A percentile compares a stretch with the other conserved stretches of the same genome.
These are phyloP conservation scores for Cryptoblepharus egeriae DNA, from an alignment of 2,797 vertebrate species.

Conservation along the genomic window DNA sequence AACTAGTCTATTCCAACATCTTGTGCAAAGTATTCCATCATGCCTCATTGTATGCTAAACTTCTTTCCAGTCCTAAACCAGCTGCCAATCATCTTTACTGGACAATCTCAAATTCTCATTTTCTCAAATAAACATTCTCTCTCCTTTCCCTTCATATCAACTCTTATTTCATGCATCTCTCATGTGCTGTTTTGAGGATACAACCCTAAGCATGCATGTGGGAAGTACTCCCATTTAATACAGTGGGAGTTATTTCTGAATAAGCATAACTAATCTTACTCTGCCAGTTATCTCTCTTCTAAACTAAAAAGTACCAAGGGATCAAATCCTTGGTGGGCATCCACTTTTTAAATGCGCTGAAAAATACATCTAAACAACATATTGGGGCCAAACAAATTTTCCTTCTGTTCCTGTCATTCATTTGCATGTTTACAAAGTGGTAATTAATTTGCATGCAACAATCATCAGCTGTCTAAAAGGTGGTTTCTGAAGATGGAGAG, in stretches of 20 bases:
- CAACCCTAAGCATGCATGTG: not conserved
- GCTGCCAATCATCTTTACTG: not conserved
- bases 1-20: not conserved
- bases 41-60: not conserved
- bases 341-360: too few relatives aligned
- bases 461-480: too few relatives aligned
- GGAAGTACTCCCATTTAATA: not conserved
- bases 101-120: not conserved
- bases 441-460: too few relatives aligned
- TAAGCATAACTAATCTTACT: not conserved
- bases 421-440: too few relatives aligned
- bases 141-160: not conserved
- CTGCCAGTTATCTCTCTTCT: not conserved
- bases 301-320: too few relatives aligned
- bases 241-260: not conserved
- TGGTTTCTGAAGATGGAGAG: too few relatives aligned
- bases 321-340: too few relatives aligned
- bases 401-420: too few relatives aligned
- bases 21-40: not conserved
- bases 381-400: too few relatives aligned
- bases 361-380: too few relatives aligned
- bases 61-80: not conserved
- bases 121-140: not conserved
- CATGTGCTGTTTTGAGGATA: not conserved
- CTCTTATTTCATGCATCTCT: too few relatives aligned